phyloP scores from a whole-genome alignment of 2,888 invertebrate genomes.

The Mimachlamys varia region DNA sequence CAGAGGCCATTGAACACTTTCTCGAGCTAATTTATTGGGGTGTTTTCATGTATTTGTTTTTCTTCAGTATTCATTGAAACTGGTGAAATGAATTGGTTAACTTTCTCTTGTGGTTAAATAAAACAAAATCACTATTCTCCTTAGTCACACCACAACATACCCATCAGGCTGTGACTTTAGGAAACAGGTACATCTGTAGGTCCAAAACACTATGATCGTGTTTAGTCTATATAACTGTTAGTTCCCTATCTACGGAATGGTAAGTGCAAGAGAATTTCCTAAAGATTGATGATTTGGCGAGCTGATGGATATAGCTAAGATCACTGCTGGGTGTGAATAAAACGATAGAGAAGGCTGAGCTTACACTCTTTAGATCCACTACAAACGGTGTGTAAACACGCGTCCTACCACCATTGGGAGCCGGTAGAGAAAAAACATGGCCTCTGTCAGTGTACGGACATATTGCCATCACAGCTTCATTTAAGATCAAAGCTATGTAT shows the following conservation, averaged over 20 bases:
- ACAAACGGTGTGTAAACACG: not conserved
- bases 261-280: not conserved
- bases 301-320: not conserved
- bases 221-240: not conserved
- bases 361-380: not conserved
- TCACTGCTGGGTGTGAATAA: not conserved
- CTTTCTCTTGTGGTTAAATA: too few species aligned
- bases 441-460: not conserved
- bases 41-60: too few species aligned
- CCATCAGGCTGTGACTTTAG: too few species aligned
- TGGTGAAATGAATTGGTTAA: too few species aligned
- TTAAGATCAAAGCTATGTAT: not conserved
- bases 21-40: too few species aligned
- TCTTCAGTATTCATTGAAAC: too few species aligned
- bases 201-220: not conserved
- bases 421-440: not conserved
- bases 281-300: not conserved
- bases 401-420: not conserved
- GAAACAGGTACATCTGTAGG: too few species aligned
- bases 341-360: not conserved
- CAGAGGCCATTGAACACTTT: too few species aligned
- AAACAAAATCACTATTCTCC: too few species aligned
- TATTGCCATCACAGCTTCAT: not conserved
- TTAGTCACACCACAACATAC: too few species aligned
- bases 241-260: not conserved